Conservation (phyloP, 2,797 vertebrate genomes). For the Hoplostethus atlanticus region DNA sequence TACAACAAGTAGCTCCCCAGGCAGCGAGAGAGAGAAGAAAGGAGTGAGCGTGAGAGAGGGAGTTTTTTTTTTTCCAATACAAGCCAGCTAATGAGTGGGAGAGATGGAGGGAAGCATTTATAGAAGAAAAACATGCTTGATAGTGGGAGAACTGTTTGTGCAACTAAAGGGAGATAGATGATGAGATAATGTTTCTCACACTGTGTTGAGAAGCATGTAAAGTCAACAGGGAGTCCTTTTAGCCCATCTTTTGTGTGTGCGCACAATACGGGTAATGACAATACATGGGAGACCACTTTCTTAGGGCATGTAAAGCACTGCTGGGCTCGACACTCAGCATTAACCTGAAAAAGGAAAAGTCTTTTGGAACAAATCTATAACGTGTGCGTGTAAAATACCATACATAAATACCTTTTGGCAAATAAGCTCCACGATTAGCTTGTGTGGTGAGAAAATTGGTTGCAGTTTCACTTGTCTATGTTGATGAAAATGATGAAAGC, state of each 20-base stretch:
- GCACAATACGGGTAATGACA: too few species aligned
- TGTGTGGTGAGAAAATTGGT: background rate
- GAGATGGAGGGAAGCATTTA: slow-evolving; percentile 64
- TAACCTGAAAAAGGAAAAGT: too few species aligned
- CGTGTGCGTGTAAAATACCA: background rate
- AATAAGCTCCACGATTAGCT: background rate
- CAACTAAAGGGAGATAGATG: slow-evolving; percentile 56
- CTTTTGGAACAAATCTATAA: background rate
- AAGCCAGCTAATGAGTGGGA: slow-evolving; percentile 74
- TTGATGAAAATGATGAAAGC: background rate
- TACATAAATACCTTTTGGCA: background rate
- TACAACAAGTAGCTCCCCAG: slow-evolving; percentile 65
- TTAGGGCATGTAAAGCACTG: background rate
- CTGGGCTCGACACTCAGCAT: too few species aligned
- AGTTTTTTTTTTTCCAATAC: slow-evolving; percentile 15
- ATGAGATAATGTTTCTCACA: slow-evolving; percentile 35
- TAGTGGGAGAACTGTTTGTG: slow-evolving; percentile 66
- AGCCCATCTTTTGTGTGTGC: background rate
- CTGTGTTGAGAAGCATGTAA: slow-evolving; percentile 11
- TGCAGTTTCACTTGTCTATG: background rate
- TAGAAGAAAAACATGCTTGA: slow-evolving; percentile 45
- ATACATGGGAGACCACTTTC: too few species aligned
- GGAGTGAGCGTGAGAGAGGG: background rate
- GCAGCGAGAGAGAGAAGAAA: slow-evolving; percentile 37
- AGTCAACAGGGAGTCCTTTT: slow-evolving; percentile 26